Evolutionary conservation across 92 coral and sea anemone species (phyloP).

Genomic region (Chrysogorgia sp.): DNA sequence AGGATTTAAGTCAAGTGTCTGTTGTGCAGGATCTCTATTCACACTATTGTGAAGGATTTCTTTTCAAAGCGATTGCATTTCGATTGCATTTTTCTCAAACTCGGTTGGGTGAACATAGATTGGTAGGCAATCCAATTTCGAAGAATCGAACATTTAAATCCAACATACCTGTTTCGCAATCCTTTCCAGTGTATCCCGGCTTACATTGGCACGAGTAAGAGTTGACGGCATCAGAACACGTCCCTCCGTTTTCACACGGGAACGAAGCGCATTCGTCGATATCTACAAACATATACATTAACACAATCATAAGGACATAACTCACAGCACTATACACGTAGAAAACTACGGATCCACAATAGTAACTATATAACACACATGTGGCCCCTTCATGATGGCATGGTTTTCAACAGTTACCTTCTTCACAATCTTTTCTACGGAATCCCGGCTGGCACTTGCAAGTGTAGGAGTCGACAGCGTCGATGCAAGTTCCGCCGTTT

Average conservation of each 20-base stretch:
- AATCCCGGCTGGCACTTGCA: constrained; percentile 26
- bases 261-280: constrained; percentile 36
- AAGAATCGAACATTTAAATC: neutral
- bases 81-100: too few relatives aligned
- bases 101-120: too few relatives aligned
- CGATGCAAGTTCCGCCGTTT: constrained; percentile 33
- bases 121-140: too few relatives aligned
- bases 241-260: constrained; percentile 37
- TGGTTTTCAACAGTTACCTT: constrained; percentile 29
- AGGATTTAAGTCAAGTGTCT: neutral
- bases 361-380: too few relatives aligned
- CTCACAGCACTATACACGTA: neutral
- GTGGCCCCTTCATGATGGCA: too few relatives aligned
- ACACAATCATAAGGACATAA: too few relatives aligned
- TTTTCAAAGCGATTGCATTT: too few relatives aligned
- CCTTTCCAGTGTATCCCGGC: constrained; percentile 27
- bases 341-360: neutral
- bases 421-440: constrained; percentile 41
- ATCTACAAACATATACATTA: constrained; percentile 18
- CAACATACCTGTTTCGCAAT: constrained; percentile 26
- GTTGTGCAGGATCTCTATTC: too few relatives aligned
- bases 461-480: constrained; percentile 18
- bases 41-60: too few relatives aligned
- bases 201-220: constrained; percentile 19
- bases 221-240: constrained; percentile 20